Evolutionary conservation across 2,113 vertebrate genomes (phyloP), one percentile per base, ranked within the genome.

Genomic region (Isichthys henryi): DNA sequence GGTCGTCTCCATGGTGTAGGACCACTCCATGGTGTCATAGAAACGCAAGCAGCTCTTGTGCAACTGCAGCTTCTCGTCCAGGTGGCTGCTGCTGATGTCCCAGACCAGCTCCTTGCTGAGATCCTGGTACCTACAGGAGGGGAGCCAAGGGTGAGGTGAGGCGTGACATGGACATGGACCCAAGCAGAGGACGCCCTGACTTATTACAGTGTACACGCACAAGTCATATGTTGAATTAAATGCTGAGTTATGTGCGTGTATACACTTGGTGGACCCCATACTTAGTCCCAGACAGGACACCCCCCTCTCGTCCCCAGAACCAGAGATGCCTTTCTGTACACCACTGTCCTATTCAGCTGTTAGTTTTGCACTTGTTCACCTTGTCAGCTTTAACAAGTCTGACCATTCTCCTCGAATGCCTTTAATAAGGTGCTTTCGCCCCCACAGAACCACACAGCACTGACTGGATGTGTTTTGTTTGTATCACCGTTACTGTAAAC

Each of bases 61-160:
- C 88, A 96, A 96, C 88, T 96, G 82, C 90, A 97, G 95, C 35
- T 97, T 97, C 92, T 97, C 97, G 80, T 95, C 93, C 89, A 96
- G 93, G 90, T 94, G 92, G 91, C 91, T 95, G 91, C 90, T 93
- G 92, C 88, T 91, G 88, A 95, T 93, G 5, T 95, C 95, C 88
- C 91, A 92, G 23, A 91, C 94, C 89, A 94, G 93, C 86, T 95
- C 93, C 90, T 94, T 94, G 83, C 95, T 96, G 91, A 98, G 93
- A 91, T 96, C 95, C 90, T 91, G 92, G 92, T 97, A 98, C 90
- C 98, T 99, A 89, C 74, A 89, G 48, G 83, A 19, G 15, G 39
- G 1, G 83, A 17, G 13, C 35, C 50, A 2, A 82, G 48, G 58
- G n/a, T 58, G 21, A 10, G 58, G n/a, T 58, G 21, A 10, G 46